Evolutionary conservation across 2,797 vertebrate species (phyloP), one percentile per base, ranked within the genome.

Genomic region (Channallabes apus): DNA sequence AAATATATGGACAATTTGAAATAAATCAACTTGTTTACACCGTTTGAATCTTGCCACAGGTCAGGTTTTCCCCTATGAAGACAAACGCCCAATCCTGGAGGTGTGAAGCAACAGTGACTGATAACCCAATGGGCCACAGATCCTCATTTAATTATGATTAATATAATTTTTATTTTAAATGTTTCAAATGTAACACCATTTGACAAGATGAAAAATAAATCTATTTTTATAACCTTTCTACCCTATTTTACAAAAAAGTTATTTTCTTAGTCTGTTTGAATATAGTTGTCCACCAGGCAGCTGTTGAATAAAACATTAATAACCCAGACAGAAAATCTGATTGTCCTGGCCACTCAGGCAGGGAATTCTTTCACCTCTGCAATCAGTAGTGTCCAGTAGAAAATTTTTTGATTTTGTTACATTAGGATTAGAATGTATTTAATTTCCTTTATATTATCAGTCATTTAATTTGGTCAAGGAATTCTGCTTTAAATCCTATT

Each of bases 291-390:
- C 41, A 46, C 41, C 15, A 6, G 41, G 41, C n/a, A 56, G 29
- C n/a, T 75, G 46, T 54, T 51, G n/a, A 51, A 51, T 73, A 73
- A 75, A 75, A 75, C 27, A 75, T 75, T 9, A 9, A 54, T 54
- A 18, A 17, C n/a, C 15, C 15, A 17, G 24, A 27, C 46, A 73
- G 46, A 54, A n/a, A 27, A n/a, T 51, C 46, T 20, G 6, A 14
- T n/a, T 56, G 46, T 29, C 46, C 71, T 5, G 24, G 6, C 15
- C 3, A 2, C 72, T n/a, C 9, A 1, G n/a, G 71, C 3, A 27
- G 6, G 24, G 54, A n/a, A 75, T 56, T 18, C 51, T 75, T 29
- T 24, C 46, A 75, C 24, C 46, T 14, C 72, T 54, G 46, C 46
- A 75, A 51, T 29, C 7, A 75, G 46, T 27, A 75, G 27, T 54